A percentile compares a stretch with the other conserved stretches of the same genome.
phyloP scores from a whole-genome alignment of 1,140 invertebrate species.

The Lordiphosa clarofinis region DNA sequence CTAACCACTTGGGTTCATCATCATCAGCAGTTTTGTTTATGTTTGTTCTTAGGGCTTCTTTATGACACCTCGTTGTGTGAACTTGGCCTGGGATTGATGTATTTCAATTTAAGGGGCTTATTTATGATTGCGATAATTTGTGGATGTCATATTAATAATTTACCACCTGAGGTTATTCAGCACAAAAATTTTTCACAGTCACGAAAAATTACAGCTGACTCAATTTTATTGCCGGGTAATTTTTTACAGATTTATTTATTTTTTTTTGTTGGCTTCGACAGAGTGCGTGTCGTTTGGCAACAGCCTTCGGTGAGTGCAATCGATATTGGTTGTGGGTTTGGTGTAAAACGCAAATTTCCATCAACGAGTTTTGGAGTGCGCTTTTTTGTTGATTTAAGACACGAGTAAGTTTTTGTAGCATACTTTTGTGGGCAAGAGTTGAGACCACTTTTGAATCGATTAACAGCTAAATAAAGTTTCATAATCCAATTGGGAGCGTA shows the following conservation, averaged over 20 bases:
- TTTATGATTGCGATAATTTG: slow-evolving; percentile 15
- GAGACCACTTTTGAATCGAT: no score
- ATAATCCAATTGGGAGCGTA: slow-evolving; percentile 19
- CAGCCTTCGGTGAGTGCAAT: slow-evolving; percentile 6
- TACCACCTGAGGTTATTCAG: not conserved
- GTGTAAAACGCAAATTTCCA: no score
- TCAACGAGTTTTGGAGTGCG: slow-evolving; percentile 9
- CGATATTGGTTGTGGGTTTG: slow-evolving; percentile 32
- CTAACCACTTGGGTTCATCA: slow-evolving; percentile 25
- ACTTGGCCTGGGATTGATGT: no score
- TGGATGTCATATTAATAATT: slow-evolving; percentile 10
- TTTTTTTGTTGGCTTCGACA: not conserved
- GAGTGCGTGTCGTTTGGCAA: slow-evolving; percentile 25
- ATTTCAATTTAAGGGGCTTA: slow-evolving; percentile 2
- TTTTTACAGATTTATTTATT: not conserved
- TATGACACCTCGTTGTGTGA: slow-evolving; percentile 2
- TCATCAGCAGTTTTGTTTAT: slow-evolving; percentile 11
- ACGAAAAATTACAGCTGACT: no score
- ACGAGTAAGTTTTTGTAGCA: no score
- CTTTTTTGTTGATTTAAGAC: no score
- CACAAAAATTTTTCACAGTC: no score
- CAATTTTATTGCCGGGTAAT: no score
- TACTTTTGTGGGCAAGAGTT: no score
- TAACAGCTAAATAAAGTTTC: no score
- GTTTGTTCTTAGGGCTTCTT: not conserved